phyloP scores from a whole-genome alignment of 1,140 invertebrate species.

The Papilio polytes region DNA sequence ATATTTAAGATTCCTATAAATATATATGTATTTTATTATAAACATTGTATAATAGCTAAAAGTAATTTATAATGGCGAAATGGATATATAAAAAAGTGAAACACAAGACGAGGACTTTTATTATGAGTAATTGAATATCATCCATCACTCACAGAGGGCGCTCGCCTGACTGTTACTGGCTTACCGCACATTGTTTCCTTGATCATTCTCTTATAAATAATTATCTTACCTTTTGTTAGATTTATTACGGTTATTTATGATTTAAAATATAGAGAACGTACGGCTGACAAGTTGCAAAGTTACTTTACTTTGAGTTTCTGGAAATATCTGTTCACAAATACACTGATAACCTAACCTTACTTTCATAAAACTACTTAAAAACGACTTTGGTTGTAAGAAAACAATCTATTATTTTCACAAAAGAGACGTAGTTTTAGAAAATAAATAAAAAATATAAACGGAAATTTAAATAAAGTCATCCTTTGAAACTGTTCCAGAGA shows the following conservation, averaged over 20 bases:
- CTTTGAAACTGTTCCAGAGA: constrained; percentile 15
- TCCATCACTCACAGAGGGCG: background rate
- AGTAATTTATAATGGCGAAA: background rate
- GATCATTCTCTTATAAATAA: background rate
- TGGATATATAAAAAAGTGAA: constrained; percentile 3
- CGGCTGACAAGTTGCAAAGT: background rate
- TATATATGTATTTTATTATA: background rate
- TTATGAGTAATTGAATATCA: constrained; percentile 14
- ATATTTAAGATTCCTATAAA: too few relatives aligned
- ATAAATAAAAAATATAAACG: background rate
- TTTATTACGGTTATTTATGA: background rate
- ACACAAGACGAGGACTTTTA: constrained; percentile 8
- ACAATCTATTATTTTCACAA: background rate
- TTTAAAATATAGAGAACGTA: background rate
- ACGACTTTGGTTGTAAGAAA: too few relatives aligned
- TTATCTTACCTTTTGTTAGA: constrained; percentile 1
- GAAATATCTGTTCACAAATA: too few relatives aligned
- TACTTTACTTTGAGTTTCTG: background rate
- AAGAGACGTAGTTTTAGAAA: background rate
- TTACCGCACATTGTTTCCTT: background rate
- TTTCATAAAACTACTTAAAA: too few relatives aligned
- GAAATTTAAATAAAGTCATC: constrained; percentile 12
- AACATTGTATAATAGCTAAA: background rate
- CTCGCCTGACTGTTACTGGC: background rate
- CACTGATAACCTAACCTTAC: too few relatives aligned